phyloP scores from a whole-genome alignment of 2,113 vertebrate species.

The Etheostoma cragini region DNA sequence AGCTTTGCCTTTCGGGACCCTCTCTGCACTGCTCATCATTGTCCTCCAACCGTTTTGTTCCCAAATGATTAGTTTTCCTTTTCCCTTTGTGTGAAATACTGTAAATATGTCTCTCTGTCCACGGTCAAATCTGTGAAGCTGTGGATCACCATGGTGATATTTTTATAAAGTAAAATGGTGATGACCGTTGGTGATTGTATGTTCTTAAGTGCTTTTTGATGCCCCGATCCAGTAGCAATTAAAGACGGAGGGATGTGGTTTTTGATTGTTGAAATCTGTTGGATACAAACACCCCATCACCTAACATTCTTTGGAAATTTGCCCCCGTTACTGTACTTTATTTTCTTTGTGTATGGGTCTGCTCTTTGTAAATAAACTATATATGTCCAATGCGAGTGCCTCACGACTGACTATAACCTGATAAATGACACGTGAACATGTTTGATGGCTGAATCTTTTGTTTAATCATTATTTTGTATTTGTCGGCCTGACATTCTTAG shows the following conservation, averaged over 20 bases:
- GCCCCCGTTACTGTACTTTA: slow-evolving; percentile 57
- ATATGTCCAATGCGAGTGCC: slow-evolving; percentile 78
- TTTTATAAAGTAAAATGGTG: slow-evolving; percentile 82
- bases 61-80: slow-evolving; percentile 24
- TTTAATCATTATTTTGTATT: slow-evolving; percentile 36
- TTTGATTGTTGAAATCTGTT: slow-evolving; percentile 47
- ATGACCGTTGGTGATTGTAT: slow-evolving; percentile 73
- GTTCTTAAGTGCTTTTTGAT: slow-evolving; percentile 64
- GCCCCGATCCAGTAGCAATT: slow-evolving; percentile 34
- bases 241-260: slow-evolving; percentile 33
- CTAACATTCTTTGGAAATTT: slow-evolving; percentile 44
- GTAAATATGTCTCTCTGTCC: slow-evolving; percentile 75
- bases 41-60: slow-evolving; percentile 32
- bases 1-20: slow-evolving; percentile 75
- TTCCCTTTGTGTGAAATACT: slow-evolving; percentile 58
- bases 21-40: slow-evolving; percentile 70
- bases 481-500: slow-evolving; percentile 20
- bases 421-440: slow-evolving; percentile 59
- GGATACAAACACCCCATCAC: slow-evolving; percentile 14
- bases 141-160: slow-evolving; percentile 80
- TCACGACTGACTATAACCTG: slow-evolving; percentile 70
- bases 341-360: slow-evolving; percentile 70
- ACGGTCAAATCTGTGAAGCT: slow-evolving; percentile 67
- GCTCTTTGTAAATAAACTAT: slow-evolving; percentile 84
- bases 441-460: slow-evolving; percentile 40